Percentiles rank a stretch among this genome's conserved stretches.
Conservation (phyloP, 1,140 invertebrate species). For the Lasaia peninsularis region DNA sequence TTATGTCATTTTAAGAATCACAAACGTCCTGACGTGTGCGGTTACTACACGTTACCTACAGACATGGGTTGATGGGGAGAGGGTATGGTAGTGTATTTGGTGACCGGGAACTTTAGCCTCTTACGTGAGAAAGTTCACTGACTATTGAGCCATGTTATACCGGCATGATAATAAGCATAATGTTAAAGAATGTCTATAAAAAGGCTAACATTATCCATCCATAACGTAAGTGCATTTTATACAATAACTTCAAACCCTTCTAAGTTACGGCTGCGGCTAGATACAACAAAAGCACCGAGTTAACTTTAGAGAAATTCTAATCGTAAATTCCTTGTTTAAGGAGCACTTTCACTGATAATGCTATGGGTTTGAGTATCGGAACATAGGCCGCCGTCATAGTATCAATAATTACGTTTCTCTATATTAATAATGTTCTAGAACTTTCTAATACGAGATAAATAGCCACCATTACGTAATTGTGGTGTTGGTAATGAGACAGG, state of each 20-base stretch:
- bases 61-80: too few species aligned
- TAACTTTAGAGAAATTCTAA: constrained; percentile 22
- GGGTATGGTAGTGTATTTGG: too few species aligned
- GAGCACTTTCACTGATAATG: constrained; percentile 65
- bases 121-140: too few species aligned
- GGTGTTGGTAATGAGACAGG: constrained; percentile 54
- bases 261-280: neutral
- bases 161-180: too few species aligned
- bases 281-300: constrained; percentile 6
- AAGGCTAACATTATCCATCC: neutral
- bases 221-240: neutral
- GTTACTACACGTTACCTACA: too few species aligned
- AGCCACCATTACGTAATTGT: constrained; percentile 42
- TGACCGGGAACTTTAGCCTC: too few species aligned
- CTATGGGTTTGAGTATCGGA: constrained; percentile 42
- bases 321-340: constrained; percentile 44
- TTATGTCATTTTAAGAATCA: too few species aligned
- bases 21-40: too few species aligned
- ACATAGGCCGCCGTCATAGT: constrained; percentile 39
- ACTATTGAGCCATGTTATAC: too few species aligned
- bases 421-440: constrained; percentile 72
- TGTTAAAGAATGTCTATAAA: neutral
- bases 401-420: constrained; percentile 69
- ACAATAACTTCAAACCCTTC: neutral
- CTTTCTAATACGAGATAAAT: constrained; percentile 66